phyloP scores from a whole-genome alignment of 2,888 invertebrate species.

The Heliconius erato region DNA sequence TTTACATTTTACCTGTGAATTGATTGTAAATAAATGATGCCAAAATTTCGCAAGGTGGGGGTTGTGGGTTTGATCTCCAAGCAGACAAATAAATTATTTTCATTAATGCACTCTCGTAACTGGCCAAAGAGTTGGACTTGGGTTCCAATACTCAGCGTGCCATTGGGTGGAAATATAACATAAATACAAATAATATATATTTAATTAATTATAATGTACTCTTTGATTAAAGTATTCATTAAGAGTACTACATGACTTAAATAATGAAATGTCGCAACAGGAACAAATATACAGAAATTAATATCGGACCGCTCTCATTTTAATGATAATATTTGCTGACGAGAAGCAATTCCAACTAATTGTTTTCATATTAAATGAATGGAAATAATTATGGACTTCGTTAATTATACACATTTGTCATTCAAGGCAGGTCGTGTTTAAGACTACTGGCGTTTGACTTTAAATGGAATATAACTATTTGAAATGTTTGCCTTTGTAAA shows the following conservation, averaged over 20 bases:
- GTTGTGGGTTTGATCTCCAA: too few relatives aligned
- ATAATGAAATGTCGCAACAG: conserved; percentile 21
- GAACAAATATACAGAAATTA: conserved; percentile 30
- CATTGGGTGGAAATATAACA: background rate
- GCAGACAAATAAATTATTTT: too few relatives aligned
- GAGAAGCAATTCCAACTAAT: conserved; percentile 21
- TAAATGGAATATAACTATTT: background rate
- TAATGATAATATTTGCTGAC: conserved; percentile 21
- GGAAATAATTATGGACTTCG: conserved; percentile 23
- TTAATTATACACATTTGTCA: conserved; percentile 26
- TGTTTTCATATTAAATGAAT: conserved; percentile 32
- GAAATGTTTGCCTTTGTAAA: background rate
- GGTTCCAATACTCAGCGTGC: too few relatives aligned
- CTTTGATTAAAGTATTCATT: conserved; percentile 7
- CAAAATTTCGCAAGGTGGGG: background rate
- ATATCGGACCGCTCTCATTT: conserved; percentile 24
- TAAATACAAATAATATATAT: background rate
- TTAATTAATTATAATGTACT: background rate
- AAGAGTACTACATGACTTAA: conserved; percentile 24
- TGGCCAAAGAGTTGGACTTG: too few relatives aligned
- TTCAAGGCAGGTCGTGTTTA: conserved; percentile 1
- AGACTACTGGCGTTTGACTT: conserved; percentile 6
- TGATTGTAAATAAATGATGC: background rate
- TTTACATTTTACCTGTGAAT: background rate
- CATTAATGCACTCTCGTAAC: background rate